Base-by-base conservation (phyloP, 2,888 invertebrate genomes). In the Epistrophe eligans region DNA sequence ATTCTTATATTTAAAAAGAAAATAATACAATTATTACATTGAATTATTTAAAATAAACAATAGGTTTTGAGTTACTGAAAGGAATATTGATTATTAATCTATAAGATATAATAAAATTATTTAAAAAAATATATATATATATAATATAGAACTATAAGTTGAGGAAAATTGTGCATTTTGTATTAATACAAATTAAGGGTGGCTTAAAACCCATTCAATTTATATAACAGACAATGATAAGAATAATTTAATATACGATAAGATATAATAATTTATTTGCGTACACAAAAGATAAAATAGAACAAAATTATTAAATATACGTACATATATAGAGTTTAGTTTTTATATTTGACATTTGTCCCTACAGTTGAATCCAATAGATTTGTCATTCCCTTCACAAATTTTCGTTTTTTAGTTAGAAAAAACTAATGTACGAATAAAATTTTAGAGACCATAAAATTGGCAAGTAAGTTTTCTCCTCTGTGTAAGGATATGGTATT, bases 151-250 rank as follows among this genome's bases (percentile, higher is more conserved):
- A 8, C 38, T 58, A 60, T 28, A 74, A 74, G 55, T 66, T 80
- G 72, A 80, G 76, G 76, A 80, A 79, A 76, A 74, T 87, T 87
- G 83, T 87, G 82, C 87, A 87, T 57, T 72, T 71, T 66, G 15
- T 71, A 70, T 83, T 76, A 82, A 83, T 76, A 79, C 71, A 60
- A 4, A 60, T 74, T 40, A 45, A 52, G 52, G 60, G 17, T 60
- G 19, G 13, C 2, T 24, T 55, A 13, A 13, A 24, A 19, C 60
- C 45, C 48, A 38, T 82, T 15, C 5, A 70, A n/a, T 67, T 40
- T 38, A 80, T 67, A 66, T 67, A 15, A 79, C 66, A 77, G 15
- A 43, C 74, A 83, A 82, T 58, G 43, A 83, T 72, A 43, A 66
- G 32, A 83, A 82, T 82, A 87, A 82, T 82, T 82, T 85, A 87